A percentile compares a stretch with the other conserved stretches of the same genome.
These are phyloP conservation scores for Microplitis deprimator DNA, from an alignment of 2,888 invertebrate species.

Conservation along the genomic window DNA sequence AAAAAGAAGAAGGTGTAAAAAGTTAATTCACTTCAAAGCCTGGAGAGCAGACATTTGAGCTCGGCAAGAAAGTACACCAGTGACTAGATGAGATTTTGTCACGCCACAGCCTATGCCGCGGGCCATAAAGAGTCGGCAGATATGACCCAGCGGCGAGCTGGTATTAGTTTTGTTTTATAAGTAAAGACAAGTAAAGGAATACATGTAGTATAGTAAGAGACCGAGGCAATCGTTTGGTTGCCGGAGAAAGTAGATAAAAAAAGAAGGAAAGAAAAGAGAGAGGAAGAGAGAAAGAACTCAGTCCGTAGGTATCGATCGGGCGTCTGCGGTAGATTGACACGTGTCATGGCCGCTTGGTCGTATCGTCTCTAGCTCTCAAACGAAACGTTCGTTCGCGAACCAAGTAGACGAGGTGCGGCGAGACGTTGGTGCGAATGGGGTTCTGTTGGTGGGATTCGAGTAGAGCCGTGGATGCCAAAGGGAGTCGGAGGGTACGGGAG, in stretches of 20 bases:
- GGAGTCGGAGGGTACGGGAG: constrained; percentile 46
- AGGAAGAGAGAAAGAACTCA: too few species aligned
- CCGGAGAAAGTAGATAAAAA: constrained; percentile 17
- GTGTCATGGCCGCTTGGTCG: constrained; percentile 70
- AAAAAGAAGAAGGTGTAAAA: constrained; percentile 24
- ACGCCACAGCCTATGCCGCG: constrained; percentile 37
- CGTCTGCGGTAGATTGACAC: constrained; percentile 72
- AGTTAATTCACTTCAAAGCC: constrained; percentile 36
- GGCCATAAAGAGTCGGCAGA: constrained; percentile 17
- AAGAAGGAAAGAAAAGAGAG: background rate
- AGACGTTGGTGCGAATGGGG: constrained; percentile 44
- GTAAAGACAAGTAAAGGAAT: background rate
- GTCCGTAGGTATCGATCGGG: constrained; percentile 66
- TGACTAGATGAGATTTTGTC: constrained; percentile 41
- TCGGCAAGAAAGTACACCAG: constrained; percentile 2
- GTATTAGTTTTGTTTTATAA: constrained; percentile 13
- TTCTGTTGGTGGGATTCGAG: constrained; percentile 44
- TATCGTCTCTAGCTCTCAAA: constrained; percentile 12
- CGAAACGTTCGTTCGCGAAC: constrained; percentile 7
- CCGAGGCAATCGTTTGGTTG: constrained; percentile 17
- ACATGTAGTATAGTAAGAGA: background rate
- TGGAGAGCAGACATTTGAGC: background rate
- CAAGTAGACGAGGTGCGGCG: constrained; percentile 35
- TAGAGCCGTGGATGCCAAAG: constrained; percentile 44
- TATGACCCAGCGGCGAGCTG: constrained; percentile 6